Evolutionary conservation across 2,113 vertebrate species (phyloP), one percentile per base, ranked within the genome.

Genomic region (Beaufortia kweichowensis): DNA sequence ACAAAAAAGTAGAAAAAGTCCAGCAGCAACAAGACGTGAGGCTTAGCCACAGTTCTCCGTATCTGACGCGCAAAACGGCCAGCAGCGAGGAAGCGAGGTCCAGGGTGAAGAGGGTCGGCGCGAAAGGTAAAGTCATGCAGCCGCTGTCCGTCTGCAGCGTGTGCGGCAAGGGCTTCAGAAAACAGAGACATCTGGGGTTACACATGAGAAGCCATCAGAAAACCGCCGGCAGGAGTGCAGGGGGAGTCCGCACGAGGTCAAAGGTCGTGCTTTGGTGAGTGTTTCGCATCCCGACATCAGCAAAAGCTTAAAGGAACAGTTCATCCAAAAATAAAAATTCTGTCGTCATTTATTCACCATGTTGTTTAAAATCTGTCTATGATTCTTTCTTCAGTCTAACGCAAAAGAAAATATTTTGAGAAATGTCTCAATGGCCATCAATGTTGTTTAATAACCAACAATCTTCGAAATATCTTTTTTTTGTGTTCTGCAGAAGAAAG

Each of bases 121-220:
- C 94, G 57, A 95, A 96, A 89, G 96, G 96, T 41, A 93, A 92
- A 85, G 94, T 94, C 87, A 97, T 95, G 91, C 96, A 95, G 85
- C 95, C 95, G 68, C 93, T 97, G 80, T 95, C 97, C 56, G 94
- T 94, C 82, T 98, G 96, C 82, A 95, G 94, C 91, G 94, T 94
- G 84, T 98, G 96, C 85, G 95, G 96, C 74, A 94, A 96, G 61
- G 95, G 95, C 17, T 98, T 98, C 88, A 95, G 95, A 70, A 98
- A 96, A 91, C 96, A 97, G 94, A 88, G 94, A 79, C 95, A 96
- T 76, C 91, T 98, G 88, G 95, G 96, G 85, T 93, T 94, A 83
- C 97, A 98, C 87, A 96, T 95, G 91, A 94, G 95, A 86, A 95
- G 93, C 82, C 96, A 98, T 86, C 90, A 95, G 81, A 93, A 93